phyloP scores from a whole-genome alignment of 2,888 invertebrate species.

The Teinopalpus imperialis region DNA sequence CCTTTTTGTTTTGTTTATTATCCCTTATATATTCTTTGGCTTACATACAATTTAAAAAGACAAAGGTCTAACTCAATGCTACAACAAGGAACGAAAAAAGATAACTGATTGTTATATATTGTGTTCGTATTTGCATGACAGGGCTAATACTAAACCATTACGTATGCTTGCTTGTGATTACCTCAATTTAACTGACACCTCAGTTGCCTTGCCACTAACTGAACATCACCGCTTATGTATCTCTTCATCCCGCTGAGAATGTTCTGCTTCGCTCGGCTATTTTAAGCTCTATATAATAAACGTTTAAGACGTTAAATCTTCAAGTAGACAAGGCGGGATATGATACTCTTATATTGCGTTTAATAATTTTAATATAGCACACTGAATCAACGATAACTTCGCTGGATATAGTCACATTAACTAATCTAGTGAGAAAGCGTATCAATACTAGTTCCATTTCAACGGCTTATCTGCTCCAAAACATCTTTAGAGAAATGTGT shows the following conservation, averaged over 20 bases:
- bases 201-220: constrained; percentile 80
- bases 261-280: constrained; percentile 78
- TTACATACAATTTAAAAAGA: too few relatives aligned
- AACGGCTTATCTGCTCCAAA: constrained; percentile 72
- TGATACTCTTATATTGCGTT: constrained; percentile 38
- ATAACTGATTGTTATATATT: constrained; percentile 1
- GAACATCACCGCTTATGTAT: constrained; percentile 73
- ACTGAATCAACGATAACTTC: constrained; percentile 38
- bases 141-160: constrained; percentile 29
- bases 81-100: too few relatives aligned
- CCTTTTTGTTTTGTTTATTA: too few relatives aligned
- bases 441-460: constrained; percentile 49
- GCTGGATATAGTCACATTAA: constrained; percentile 37
- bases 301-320: constrained; percentile 32
- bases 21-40: too few relatives aligned
- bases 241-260: constrained; percentile 78
- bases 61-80: too few relatives aligned
- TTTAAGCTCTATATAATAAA: constrained; percentile 40
- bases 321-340: constrained; percentile 61
- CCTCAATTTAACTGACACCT: constrained; percentile 62
- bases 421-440: constrained; percentile 44
- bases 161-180: constrained; percentile 68
- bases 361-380: constrained; percentile 41
- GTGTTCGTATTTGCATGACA: constrained; percentile 35
- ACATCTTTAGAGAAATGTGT: constrained; percentile 7